Evolutionary conservation across 2,113 vertebrate species (phyloP).

Genomic region (Entosphenus tridentatus): DNA sequence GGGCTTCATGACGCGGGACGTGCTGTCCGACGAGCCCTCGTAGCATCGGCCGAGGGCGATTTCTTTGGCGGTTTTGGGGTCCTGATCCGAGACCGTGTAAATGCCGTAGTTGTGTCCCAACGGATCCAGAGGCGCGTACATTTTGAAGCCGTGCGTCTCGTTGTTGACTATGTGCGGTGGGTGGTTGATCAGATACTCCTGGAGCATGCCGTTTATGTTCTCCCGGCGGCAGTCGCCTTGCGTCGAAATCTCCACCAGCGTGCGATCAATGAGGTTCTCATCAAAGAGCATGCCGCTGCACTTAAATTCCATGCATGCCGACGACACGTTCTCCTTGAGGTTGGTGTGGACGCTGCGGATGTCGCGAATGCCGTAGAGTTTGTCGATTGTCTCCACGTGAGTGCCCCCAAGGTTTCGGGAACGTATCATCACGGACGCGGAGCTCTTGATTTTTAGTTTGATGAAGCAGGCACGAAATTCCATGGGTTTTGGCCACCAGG

Average conservation of each 20-base stretch:
- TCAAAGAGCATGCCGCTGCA: slow-evolving; percentile 90
- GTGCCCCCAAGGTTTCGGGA: slow-evolving; percentile 88
- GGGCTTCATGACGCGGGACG: slow-evolving; percentile 71
- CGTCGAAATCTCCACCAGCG: slow-evolving; percentile 61
- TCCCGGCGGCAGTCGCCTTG: slow-evolving; percentile 66
- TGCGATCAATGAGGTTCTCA: slow-evolving; percentile 73
- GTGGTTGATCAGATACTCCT: slow-evolving; percentile 86
- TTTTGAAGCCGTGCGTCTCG: slow-evolving; percentile 72
- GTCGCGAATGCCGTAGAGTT: slow-evolving; percentile 73
- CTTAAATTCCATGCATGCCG: slow-evolving; percentile 85
- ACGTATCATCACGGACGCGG: slow-evolving; percentile 60
- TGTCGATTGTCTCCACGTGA: slow-evolving; percentile 57
- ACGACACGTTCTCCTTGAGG: slow-evolving; percentile 29
- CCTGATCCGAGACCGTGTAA: slow-evolving; percentile 89
- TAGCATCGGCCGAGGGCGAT: slow-evolving; percentile 83
- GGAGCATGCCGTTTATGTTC: slow-evolving; percentile 53
- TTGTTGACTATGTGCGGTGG: slow-evolving; percentile 79
- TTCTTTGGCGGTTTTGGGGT: slow-evolving; percentile 70
- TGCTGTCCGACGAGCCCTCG: slow-evolving; percentile 62
- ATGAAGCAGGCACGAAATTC: slow-evolving; percentile 88
- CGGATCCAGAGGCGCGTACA: slow-evolving; percentile 77
- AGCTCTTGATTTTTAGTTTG: slow-evolving; percentile 58
- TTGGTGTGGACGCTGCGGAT: slow-evolving; percentile 55
- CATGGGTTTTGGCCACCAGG: slow-evolving; percentile 94
- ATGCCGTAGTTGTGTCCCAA: slow-evolving; percentile 94